Base-by-base conservation (phyloP, 2,113 vertebrate species). In the Cheirogaleus medius region DNA sequence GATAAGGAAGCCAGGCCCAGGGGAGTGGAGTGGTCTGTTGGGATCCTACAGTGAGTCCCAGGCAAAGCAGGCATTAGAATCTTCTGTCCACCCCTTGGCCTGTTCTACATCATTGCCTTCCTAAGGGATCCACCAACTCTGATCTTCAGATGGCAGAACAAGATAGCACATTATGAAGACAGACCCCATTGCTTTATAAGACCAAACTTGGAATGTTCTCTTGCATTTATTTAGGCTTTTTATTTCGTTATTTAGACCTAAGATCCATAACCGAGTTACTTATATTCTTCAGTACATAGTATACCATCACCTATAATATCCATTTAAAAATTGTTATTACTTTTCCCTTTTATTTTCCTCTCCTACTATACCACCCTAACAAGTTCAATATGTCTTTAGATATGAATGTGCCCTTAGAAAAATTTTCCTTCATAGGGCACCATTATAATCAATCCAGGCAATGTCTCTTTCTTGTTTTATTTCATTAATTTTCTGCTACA, bases 1-100 rank as follows among this genome's bases (percentile, higher is more conserved):
- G 97, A 97, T 98, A 98, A 97, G 87, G 69, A 97, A 90, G 20
- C 78, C 77, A 92, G 96, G 60, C 66, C 68, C 54, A 86, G 94
- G 44, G 63, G 37, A 82, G n/a, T 81, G 69, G 37, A 60, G 52
- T 90, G 95, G 66, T 52, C 77, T 92, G 60, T 66, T 90, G 87
- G 49, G 81, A 95, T 97, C 88, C 91, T 56, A 78, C 58, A 86
- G 76, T 47, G 63, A 96, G 86, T 96, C 68, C 56, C 63, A 94
- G 82, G 49, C 85, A 80, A 58, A 91, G 74, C 66, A 90, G 81
- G 80, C 77, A 64, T 91, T 87, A 76, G 37, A 60, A 73, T 64
- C 58, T 94, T 77, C 78, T 86, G 47, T 83, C 66, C 18, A 5
- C 25, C 12, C 34, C 5, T 47, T 27, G 83, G 83, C 44, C 96